These are phyloP conservation scores for Zygothrica quintamaculata DNA, from an alignment of 2,888 invertebrate genomes.

Conservation along the genomic window DNA sequence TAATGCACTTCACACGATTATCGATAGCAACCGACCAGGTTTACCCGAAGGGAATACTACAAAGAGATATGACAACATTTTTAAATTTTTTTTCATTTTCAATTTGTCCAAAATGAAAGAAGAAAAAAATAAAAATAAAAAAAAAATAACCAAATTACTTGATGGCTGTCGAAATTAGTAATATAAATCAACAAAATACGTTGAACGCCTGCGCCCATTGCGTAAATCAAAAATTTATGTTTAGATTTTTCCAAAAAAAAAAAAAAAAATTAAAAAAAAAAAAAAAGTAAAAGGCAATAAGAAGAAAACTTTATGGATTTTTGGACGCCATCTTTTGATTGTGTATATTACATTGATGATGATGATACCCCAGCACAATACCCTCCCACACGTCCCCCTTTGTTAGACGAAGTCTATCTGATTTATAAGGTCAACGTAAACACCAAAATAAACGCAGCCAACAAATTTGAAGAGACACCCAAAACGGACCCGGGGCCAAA, in stretches of 20 bases:
- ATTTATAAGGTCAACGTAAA: slow-evolving; percentile 74
- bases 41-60: too few species aligned
- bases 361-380: slow-evolving; percentile 11
- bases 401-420: slow-evolving; percentile 31
- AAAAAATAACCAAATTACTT: slow-evolving; percentile 48
- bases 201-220: slow-evolving; percentile 53
- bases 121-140: too few species aligned
- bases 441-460: slow-evolving; percentile 56
- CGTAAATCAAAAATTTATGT: slow-evolving; percentile 75
- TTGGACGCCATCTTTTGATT: slow-evolving; percentile 55
- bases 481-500: slow-evolving; percentile 48
- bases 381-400: neutral
- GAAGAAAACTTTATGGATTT: slow-evolving; percentile 57
- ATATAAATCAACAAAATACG: slow-evolving; percentile 64
- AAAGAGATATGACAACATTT: slow-evolving; percentile 3
- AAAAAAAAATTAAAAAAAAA: slow-evolving; percentile 6
- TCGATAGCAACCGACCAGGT: slow-evolving; percentile 23
- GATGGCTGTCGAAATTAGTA: slow-evolving; percentile 63
- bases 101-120: slow-evolving; percentile 57
- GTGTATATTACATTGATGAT: slow-evolving; percentile 54
- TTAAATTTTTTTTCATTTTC: slow-evolving; percentile 33
- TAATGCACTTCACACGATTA: slow-evolving; percentile 55
- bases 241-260: slow-evolving; percentile 37
- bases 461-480: slow-evolving; percentile 46
- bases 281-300: slow-evolving; percentile 5